phyloP scores from a whole-genome alignment of 2,797 vertebrate genomes.

The Alcedo atthis region DNA sequence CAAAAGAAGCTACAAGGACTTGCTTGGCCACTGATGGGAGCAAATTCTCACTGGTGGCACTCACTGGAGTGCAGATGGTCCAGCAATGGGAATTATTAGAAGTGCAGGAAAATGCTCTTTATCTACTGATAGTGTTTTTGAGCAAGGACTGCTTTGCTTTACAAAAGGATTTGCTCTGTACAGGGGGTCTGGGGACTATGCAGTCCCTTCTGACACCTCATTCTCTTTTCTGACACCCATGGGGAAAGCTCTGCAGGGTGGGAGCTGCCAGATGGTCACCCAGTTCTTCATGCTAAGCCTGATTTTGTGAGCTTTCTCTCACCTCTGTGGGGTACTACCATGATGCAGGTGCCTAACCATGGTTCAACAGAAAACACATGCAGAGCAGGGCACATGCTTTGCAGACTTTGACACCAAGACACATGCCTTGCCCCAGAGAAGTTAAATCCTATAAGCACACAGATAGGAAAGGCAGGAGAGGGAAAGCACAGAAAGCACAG shows the following conservation, averaged over 20 bases:
- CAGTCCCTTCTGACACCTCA: background rate
- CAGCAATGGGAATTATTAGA: background rate
- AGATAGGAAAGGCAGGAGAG: background rate
- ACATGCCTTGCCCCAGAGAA: background rate
- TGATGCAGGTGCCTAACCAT: background rate
- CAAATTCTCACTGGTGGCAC: slow-evolving; percentile 1
- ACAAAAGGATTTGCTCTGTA: background rate
- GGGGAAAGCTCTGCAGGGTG: background rate
- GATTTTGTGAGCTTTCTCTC: background rate
- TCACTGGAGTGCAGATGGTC: background rate
- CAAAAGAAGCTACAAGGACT: slow-evolving; percentile 1
- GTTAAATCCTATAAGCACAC: background rate
- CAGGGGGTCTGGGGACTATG: background rate
- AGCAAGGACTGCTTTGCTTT: background rate
- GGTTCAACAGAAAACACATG: background rate
- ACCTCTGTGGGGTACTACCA: background rate
- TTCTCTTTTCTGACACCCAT: background rate
- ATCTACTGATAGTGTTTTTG: background rate
- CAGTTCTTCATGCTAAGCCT: background rate
- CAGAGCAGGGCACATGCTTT: background rate
- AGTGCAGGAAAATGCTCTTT: background rate
- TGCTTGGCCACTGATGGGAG: background rate
- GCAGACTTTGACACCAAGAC: background rate
- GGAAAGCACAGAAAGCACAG: background rate
- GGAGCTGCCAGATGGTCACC: background rate